Evolutionary conservation across 2,888 invertebrate species (phyloP).

Genomic region (Zeuzera pyrina): DNA sequence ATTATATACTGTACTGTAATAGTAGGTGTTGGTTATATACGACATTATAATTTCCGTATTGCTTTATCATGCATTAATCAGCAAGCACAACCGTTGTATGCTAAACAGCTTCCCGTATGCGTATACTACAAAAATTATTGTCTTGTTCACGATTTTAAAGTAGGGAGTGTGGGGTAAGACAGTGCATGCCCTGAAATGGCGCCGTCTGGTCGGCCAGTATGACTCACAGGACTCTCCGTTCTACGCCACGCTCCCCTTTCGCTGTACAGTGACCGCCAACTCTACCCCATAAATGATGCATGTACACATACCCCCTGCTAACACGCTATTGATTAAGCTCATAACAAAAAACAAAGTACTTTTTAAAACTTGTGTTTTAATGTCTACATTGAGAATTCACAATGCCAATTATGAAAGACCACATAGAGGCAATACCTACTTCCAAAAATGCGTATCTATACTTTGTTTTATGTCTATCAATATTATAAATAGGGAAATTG

Average conservation of each 20-base stretch:
- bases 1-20: too few species aligned
- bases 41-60: background rate
- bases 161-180: slow-evolving; percentile 40
- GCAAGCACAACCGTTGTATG: slow-evolving; percentile 44
- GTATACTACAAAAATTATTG: slow-evolving; percentile 28
- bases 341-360: background rate
- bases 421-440: too few species aligned
- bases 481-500: too few species aligned
- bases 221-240: slow-evolving; percentile 62
- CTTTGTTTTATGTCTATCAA: too few species aligned
- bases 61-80: too few species aligned
- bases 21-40: too few species aligned
- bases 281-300: slow-evolving; percentile 56
- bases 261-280: slow-evolving; percentile 27
- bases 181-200: slow-evolving; percentile 40
- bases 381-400: background rate
- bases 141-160: slow-evolving; percentile 18
- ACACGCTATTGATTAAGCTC: slow-evolving; percentile 1
- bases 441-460: too few species aligned
- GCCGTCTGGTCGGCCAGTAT: slow-evolving; percentile 58
- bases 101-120: slow-evolving; percentile 32
- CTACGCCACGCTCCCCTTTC: slow-evolving; percentile 40
- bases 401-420: too few species aligned
- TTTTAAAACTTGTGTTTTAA: background rate
- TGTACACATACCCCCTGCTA: slow-evolving; percentile 2